These are phyloP conservation scores for Pachyramphus minor DNA, from an alignment of 2,113 vertebrate genomes.

Conservation along the genomic window DNA sequence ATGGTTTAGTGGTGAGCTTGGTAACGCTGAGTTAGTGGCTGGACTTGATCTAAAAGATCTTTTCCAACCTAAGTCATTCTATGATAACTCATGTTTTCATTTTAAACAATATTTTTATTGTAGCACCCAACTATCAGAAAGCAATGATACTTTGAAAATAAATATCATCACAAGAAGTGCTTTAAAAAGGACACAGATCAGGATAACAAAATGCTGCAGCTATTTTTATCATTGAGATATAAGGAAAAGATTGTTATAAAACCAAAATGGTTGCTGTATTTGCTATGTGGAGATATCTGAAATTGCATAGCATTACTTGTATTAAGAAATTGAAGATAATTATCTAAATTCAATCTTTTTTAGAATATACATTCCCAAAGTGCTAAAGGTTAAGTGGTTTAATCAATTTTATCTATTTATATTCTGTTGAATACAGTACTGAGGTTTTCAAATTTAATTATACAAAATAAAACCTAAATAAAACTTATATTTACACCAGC, in stretches of 20 bases:
- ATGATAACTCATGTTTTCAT: background rate
- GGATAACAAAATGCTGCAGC: background rate
- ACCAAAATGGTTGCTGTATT: background rate
- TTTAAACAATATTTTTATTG: background rate
- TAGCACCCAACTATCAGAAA: background rate
- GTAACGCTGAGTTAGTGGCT: background rate
- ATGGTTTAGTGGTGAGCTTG: background rate
- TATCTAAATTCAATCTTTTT: background rate
- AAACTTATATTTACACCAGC: background rate
- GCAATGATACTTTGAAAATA: background rate
- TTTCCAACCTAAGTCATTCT: background rate
- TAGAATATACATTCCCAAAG: background rate
- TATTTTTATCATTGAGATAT: background rate
- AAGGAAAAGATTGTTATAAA: background rate
- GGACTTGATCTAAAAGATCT: background rate
- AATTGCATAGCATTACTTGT: background rate
- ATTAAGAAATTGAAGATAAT: background rate
- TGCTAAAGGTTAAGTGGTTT: background rate
- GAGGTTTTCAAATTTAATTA: background rate
- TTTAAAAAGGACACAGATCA: background rate
- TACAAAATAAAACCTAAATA: background rate
- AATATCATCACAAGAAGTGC: accelerated
- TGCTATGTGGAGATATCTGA: background rate
- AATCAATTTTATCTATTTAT: background rate
- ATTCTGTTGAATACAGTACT: background rate